phyloP scores from a whole-genome alignment of 2,113 vertebrate genomes.

The Aegithalos caudatus region DNA sequence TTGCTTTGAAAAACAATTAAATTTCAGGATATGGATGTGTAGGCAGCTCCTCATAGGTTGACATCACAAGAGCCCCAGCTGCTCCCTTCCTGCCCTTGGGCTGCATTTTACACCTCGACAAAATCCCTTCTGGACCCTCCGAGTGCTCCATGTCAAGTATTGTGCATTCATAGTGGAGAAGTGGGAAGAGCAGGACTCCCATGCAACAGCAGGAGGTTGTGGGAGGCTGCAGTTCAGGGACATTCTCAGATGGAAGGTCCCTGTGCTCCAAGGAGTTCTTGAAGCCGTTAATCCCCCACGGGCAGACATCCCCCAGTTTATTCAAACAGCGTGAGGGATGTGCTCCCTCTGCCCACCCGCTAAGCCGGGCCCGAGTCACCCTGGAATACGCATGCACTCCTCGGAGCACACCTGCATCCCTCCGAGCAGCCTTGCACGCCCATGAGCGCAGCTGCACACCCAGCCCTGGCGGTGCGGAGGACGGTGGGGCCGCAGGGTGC shows the following conservation, averaged over 20 bases:
- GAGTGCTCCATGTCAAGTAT: background rate
- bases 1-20: background rate
- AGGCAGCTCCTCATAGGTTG: background rate
- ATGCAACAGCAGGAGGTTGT: background rate
- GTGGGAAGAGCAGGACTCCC: background rate
- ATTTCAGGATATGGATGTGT: background rate
- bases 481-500: fast-evolving
- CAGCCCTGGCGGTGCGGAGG: fast-evolving
- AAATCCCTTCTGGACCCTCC: background rate
- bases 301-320: background rate
- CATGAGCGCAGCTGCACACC: background rate
- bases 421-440: background rate
- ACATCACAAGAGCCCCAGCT: fast-evolving
- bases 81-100: background rate
- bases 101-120: background rate
- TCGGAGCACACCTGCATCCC: background rate
- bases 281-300: background rate
- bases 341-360: fast-evolving
- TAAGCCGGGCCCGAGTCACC: background rate
- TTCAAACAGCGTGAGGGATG: background rate
- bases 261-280: background rate
- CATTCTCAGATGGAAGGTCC: background rate
- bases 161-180: background rate
- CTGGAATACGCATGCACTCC: fast-evolving
- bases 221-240: background rate